Conservation (phyloP, 1,140 invertebrate species). For the Neodiprion virginianus region DNA sequence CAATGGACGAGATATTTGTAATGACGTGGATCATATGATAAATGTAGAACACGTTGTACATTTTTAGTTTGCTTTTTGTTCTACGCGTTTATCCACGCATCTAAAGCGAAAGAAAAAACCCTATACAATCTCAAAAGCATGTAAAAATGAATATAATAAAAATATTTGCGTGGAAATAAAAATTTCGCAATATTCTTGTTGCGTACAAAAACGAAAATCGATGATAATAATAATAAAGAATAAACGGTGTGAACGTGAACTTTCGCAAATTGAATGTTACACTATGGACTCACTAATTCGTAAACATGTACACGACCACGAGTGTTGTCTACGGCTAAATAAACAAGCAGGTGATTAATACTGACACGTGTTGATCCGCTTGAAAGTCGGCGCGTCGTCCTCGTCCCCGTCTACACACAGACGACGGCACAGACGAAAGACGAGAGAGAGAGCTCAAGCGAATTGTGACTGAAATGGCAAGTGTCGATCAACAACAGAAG, state of each 20-base stretch:
- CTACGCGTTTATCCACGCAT: slow-evolving; percentile 12
- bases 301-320: too few species aligned
- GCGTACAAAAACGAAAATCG: too few species aligned
- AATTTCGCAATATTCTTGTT: too few species aligned
- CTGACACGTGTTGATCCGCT: slow-evolving; percentile 11
- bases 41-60: slow-evolving; percentile 50
- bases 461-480: slow-evolving; percentile 58
- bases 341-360: background rate
- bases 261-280: too few species aligned
- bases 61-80: slow-evolving; percentile 41
- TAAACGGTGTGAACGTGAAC: too few species aligned
- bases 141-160: too few species aligned
- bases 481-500: slow-evolving; percentile 41
- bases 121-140: background rate
- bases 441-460: slow-evolving; percentile 23
- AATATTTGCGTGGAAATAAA: too few species aligned
- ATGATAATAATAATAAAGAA: too few species aligned
- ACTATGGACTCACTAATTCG: too few species aligned
- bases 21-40: slow-evolving; percentile 44
- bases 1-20: slow-evolving; percentile 16
- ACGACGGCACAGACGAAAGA: slow-evolving; percentile 4
- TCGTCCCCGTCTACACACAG: background rate
- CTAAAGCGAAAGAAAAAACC: background rate
- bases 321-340: background rate
- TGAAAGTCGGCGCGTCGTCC: background rate